A percentile compares a stretch with the other conserved stretches of the same genome.
phyloP scores from a whole-genome alignment of 2,797 vertebrate genomes.

The Pogoniulus pusillus region DNA sequence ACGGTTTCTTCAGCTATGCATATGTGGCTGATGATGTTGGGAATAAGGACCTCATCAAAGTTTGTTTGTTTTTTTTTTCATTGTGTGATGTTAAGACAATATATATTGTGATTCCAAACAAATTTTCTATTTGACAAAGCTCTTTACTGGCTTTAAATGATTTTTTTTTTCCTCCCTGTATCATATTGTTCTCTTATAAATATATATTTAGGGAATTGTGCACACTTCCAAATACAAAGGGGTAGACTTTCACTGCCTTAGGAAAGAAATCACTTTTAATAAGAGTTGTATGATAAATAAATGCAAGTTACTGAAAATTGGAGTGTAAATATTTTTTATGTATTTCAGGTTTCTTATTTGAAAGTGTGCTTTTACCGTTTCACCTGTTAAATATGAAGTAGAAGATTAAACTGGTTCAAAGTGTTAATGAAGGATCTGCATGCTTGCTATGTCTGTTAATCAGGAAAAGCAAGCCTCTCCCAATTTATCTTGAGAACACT shows the following conservation, averaged over 20 bases:
- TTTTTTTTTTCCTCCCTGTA: slow-evolving; percentile 64
- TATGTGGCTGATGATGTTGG: slow-evolving; percentile 67
- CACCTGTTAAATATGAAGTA: slow-evolving; percentile 74
- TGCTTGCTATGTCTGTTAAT: slow-evolving; percentile 64
- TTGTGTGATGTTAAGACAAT: slow-evolving; percentile 72
- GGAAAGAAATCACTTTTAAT: slow-evolving; percentile 74
- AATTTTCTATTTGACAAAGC: slow-evolving; percentile 73
- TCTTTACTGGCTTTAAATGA: slow-evolving; percentile 69
- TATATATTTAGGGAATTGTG: slow-evolving; percentile 70
- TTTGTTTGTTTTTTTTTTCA: slow-evolving; percentile 53
- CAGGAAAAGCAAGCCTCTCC: slow-evolving; percentile 71
- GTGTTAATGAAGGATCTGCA: slow-evolving; percentile 74
- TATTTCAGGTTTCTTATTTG: slow-evolving; percentile 73
- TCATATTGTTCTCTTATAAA: slow-evolving; percentile 73
- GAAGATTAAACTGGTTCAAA: slow-evolving; percentile 58
- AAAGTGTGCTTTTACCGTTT: slow-evolving; percentile 75
- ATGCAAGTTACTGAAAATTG: slow-evolving; percentile 71
- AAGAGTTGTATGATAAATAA: slow-evolving; percentile 75
- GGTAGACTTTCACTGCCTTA: slow-evolving; percentile 75
- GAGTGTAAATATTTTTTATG: slow-evolving; percentile 77
- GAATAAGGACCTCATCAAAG: slow-evolving; percentile 71
- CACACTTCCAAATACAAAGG: slow-evolving; percentile 74
- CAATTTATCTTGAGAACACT: slow-evolving; percentile 66
- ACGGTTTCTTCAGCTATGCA: slow-evolving; percentile 61
- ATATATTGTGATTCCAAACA: slow-evolving; percentile 73